Evolutionary conservation across 2,113 vertebrate genomes (phyloP).

Genomic region (Ardeotis arabs): DNA sequence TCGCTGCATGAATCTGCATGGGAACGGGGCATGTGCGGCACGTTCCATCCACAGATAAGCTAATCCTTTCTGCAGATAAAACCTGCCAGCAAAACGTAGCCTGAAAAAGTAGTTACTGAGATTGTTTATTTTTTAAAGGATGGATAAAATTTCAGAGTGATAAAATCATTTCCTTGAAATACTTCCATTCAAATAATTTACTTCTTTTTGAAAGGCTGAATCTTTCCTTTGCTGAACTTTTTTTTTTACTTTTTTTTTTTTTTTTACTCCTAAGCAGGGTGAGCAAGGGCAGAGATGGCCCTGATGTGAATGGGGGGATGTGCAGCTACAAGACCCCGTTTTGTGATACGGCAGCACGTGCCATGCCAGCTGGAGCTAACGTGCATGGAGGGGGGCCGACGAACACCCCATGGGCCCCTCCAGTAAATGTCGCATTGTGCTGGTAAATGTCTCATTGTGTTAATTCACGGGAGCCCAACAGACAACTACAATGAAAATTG

Average conservation of each 20-base stretch:
- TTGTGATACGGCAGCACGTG: not conserved
- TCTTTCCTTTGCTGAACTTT: not conserved
- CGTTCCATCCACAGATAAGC: conserved; percentile 18
- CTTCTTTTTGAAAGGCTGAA: not conserved
- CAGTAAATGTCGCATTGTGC: conserved; percentile 15
- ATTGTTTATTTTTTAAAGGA: not conserved
- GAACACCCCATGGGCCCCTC: not conserved
- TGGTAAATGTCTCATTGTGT: conserved; percentile 36
- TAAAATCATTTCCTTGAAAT: conserved; percentile 26
- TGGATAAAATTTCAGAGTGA: not conserved
- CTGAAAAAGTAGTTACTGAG: conserved; percentile 23
- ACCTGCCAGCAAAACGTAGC: not conserved
- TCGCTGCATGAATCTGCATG: not conserved
- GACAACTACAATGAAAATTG: not conserved
- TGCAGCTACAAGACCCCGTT: not conserved
- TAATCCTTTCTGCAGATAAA: conserved; percentile 61
- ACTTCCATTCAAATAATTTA: conserved; percentile 4
- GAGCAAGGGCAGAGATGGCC: not conserved
- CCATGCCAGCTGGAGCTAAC: conserved; percentile 29
- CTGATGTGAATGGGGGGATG: not conserved
- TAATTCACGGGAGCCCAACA: not conserved
- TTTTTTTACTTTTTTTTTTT: no score
- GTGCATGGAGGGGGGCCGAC: not conserved
- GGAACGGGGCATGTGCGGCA: conserved; percentile 59
- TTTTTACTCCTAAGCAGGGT: not conserved